These are phyloP conservation scores for Drosophila subsilvestris DNA, from an alignment of 2,888 invertebrate species.

Conservation along the genomic window DNA sequence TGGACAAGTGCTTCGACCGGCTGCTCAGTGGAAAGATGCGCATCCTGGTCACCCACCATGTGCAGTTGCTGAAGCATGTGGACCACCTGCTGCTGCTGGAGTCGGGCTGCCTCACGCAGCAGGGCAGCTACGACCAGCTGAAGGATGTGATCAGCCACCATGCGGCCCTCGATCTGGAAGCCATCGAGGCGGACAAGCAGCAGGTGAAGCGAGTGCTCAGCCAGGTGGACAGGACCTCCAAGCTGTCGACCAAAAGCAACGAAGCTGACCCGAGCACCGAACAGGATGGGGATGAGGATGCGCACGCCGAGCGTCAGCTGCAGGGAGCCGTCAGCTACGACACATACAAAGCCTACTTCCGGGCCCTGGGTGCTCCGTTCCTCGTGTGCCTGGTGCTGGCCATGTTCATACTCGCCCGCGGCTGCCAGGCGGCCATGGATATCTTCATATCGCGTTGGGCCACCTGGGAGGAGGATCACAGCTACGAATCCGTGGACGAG, in stretches of 20 bases:
- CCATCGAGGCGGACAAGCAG: constrained; percentile 66
- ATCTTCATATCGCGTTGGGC: constrained; percentile 90
- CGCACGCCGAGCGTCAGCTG: constrained; percentile 85
- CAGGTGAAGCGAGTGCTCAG: constrained; percentile 74
- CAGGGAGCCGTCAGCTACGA: constrained; percentile 87
- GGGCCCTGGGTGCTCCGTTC: constrained; percentile 84
- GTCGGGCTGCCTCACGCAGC: constrained; percentile 81
- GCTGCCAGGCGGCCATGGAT: constrained; percentile 88
- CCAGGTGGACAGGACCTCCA: constrained; percentile 71
- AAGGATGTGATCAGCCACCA: constrained; percentile 85
- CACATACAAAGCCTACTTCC: constrained; percentile 86
- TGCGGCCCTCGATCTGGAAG: constrained; percentile 70
- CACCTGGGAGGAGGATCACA: constrained; percentile 79
- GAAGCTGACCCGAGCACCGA: constrained; percentile 5
- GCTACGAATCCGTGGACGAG: constrained; percentile 33
- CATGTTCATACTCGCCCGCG: constrained; percentile 86
- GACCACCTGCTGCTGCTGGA: constrained; percentile 86
- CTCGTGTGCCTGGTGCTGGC: constrained; percentile 78
- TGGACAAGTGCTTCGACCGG: constrained; percentile 88
- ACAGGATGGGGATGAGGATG: constrained; percentile 40
- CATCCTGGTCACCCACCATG: constrained; percentile 89
- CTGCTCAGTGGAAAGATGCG: constrained; percentile 87
- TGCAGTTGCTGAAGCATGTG: constrained; percentile 86
- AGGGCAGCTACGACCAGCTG: constrained; percentile 83
- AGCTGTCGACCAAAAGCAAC: constrained; percentile 46